A percentile compares a stretch with the other conserved stretches of the same genome.
phyloP scores from a whole-genome alignment of 1,140 invertebrate species.

The Drosophila melanogaster region DNA sequence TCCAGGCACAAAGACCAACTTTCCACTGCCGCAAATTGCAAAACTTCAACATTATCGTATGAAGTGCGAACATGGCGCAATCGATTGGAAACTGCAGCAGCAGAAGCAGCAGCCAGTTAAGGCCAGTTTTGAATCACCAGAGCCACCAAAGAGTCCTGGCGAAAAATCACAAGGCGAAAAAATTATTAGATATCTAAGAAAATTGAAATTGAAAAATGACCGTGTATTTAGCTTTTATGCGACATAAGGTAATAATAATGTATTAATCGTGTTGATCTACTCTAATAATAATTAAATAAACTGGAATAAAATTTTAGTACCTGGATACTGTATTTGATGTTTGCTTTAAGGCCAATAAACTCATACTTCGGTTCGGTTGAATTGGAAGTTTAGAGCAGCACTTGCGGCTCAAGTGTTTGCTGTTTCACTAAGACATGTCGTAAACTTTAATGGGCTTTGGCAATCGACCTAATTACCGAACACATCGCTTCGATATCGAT shows the following conservation, averaged over 20 bases:
- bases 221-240: no score
- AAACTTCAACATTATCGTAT: conserved; percentile 79
- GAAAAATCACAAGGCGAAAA: not conserved
- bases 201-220: not conserved
- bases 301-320: no score
- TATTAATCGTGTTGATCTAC: no score
- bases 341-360: no score
- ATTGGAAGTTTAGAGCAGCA: not conserved
- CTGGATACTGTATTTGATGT: no score
- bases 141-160: conserved; percentile 17
- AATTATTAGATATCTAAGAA: not conserved
- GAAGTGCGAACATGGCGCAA: conserved; percentile 80
- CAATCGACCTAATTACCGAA: conserved; percentile 30
- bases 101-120: conserved; percentile 37
- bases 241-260: no score
- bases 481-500: conserved; percentile 27
- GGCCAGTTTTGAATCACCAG: conserved; percentile 22
- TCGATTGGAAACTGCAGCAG: conserved; percentile 79
- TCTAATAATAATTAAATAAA: not conserved
- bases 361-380: not conserved
- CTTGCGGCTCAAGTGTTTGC: not conserved
- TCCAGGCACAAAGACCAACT: conserved; percentile 68
- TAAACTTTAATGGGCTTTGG: conserved; percentile 15
- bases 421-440: not conserved
- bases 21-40: conserved; percentile 80